Conservation (phyloP, 2,113 vertebrate species). For the Pelobates fuscus region DNA sequence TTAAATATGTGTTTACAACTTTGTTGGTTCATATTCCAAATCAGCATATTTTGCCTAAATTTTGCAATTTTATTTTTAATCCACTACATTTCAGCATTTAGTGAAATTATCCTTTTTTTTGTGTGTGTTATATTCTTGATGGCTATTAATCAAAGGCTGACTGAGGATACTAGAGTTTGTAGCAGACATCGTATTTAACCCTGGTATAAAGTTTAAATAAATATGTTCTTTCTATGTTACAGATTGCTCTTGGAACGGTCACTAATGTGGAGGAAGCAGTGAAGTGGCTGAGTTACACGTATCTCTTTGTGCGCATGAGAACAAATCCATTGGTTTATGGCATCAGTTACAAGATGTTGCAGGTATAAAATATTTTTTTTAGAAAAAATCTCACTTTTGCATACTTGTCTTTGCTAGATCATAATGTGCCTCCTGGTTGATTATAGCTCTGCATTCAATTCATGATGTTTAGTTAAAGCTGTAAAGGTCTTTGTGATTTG, state of each 20-base stretch:
- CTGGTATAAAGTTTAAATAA: background rate
- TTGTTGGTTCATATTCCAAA: too few relatives aligned
- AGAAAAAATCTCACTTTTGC: constrained; percentile 55
- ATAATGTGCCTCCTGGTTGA: constrained; percentile 65
- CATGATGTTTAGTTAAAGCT: constrained; percentile 22
- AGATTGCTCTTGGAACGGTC: constrained; percentile 94
- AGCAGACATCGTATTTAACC: too few relatives aligned
- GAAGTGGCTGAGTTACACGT: constrained; percentile 98
- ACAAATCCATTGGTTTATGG: constrained; percentile 95
- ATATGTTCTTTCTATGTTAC: constrained; percentile 45
- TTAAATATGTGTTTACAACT: too few relatives aligned
- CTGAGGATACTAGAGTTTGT: too few relatives aligned
- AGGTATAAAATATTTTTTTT: constrained; percentile 75
- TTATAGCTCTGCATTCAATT: constrained; percentile 63
- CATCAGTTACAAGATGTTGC: constrained; percentile 92
- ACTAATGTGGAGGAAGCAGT: constrained; percentile 97
- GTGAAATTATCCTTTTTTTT: too few relatives aligned
- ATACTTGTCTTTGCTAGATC: constrained; percentile 64
- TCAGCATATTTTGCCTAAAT: too few relatives aligned
- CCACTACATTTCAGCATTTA: too few relatives aligned
- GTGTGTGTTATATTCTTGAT: too few relatives aligned
- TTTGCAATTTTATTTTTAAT: too few relatives aligned
- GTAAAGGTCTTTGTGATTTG: constrained; percentile 22
- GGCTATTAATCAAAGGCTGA: too few relatives aligned
- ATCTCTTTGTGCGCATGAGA: constrained; percentile 97